Evolutionary conservation across 2,113 vertebrate genomes (phyloP), one percentile per base, ranked within the genome.

Genomic region (Nesospiza acunhae): DNA sequence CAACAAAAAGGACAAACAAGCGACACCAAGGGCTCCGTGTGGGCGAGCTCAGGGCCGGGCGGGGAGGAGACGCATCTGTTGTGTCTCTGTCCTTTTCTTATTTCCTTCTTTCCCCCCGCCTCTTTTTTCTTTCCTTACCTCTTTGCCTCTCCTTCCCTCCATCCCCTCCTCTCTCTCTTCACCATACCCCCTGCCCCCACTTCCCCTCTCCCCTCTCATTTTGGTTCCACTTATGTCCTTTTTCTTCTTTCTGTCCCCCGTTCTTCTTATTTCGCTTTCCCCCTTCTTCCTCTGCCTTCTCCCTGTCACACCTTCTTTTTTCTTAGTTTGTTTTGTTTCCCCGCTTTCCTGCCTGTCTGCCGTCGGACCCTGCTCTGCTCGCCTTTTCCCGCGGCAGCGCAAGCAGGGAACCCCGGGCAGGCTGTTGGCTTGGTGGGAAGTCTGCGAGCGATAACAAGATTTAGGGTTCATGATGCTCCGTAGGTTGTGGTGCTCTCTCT

Each of bases 1-100:
- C 11, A 2, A 4, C 2, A 3, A 24, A 7, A 24, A 6, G 1
- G 3, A 28, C 15, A 6, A 27, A 27, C 7, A 11, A 11, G 10
- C 3, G 30, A 11, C 2, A 30, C 14, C n/a, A 3, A 53, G 12
- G 18, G 53, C 49, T 15, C 16, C 0, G 9, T 1, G 21, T 1
- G 21, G 37, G 6, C 4, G 37, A 19, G 15, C 7, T 4, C 22
- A 8, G 10, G 22, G 39, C 39, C 46, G 20, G 53, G 55, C 15
- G 5, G 41, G 6, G 41, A 3, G 30, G 44, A 15, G 22, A 26
- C 15, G 9, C 60, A 5, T 75, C 56, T 42, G 15, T 28, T 26
- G 12, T 46, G 35, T 24, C 31, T 37, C 22, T 58, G 8, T 30
- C 33, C 26, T 49, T 60, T 15, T 2, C 3, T 2, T 17, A 2